These are phyloP conservation scores for Sebastes oblongus DNA, from an alignment of 2,797 vertebrate species.

Conservation along the genomic window DNA sequence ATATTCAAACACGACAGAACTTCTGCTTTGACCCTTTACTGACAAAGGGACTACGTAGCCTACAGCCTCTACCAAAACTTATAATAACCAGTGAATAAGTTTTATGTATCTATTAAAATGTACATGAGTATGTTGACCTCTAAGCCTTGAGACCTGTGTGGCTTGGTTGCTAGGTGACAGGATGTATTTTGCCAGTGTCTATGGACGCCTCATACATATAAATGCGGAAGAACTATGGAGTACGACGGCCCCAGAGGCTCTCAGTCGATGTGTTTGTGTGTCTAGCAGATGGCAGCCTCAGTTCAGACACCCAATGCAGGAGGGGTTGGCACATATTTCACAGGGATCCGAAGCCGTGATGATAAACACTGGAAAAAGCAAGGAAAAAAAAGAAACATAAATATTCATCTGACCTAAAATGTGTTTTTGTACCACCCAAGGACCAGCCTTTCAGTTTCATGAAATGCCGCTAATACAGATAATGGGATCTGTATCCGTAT, in stretches of 20 bases:
- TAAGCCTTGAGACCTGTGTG: neutral
- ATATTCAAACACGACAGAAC: neutral
- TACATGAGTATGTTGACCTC: neutral
- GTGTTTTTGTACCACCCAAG: neutral
- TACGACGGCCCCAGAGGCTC: neutral
- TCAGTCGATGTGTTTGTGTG: neutral
- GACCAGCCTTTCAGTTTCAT: neutral
- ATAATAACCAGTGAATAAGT: neutral
- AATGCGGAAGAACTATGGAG: neutral
- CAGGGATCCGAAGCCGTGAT: constrained; percentile 64
- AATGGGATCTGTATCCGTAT: neutral
- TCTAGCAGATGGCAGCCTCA: constrained; percentile 43
- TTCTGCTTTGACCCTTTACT: neutral
- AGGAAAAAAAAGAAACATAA: constrained; percentile 15
- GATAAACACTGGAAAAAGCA: constrained; percentile 56
- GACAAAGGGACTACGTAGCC: neutral
- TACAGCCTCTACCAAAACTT: neutral
- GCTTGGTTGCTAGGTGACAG: constrained; percentile 3
- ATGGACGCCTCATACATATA: neutral
- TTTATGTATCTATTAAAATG: constrained; percentile 4
- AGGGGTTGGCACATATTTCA: constrained; percentile 78
- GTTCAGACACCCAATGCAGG: constrained; percentile 71
- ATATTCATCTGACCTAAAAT: constrained; percentile 14
- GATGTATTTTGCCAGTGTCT: neutral
- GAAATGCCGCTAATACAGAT: constrained; percentile 1